phyloP scores from a whole-genome alignment of 1,140 invertebrate genomes.

The Ceratina australensis region DNA sequence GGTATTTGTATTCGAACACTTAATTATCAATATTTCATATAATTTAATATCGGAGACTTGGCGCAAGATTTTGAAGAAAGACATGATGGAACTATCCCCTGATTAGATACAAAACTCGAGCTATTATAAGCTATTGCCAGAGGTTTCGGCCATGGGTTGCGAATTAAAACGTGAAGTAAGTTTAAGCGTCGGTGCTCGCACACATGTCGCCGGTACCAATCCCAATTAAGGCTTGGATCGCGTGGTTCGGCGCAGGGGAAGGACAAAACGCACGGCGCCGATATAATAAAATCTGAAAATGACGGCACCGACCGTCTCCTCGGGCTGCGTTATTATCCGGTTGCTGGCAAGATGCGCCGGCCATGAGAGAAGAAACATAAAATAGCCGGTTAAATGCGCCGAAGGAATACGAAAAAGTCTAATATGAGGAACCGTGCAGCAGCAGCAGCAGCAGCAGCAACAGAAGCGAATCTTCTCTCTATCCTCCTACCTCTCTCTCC shows the following conservation, averaged over 20 bases:
- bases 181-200: constrained; percentile 32
- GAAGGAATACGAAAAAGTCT: constrained; percentile 64
- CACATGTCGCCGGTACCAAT: constrained; percentile 52
- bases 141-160: neutral
- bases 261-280: constrained; percentile 36
- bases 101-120: constrained; percentile 5
- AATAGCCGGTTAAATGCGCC: constrained; percentile 64
- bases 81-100: too few species aligned
- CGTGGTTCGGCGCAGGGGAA: constrained; percentile 15
- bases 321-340: constrained; percentile 68
- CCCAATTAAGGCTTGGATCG: constrained; percentile 56
- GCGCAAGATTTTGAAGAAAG: too few species aligned
- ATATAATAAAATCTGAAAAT: constrained; percentile 73
- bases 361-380: constrained; percentile 55
- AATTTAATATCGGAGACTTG: too few species aligned
- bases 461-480: neutral
- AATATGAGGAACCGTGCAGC: constrained; percentile 54
- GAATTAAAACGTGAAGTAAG: constrained; percentile 57
- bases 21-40: too few species aligned
- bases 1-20: too few species aligned
- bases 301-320: constrained; percentile 65
- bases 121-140: constrained; percentile 26
- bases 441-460: constrained; percentile 7
- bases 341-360: constrained; percentile 40
- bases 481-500: neutral